phyloP scores from a whole-genome alignment of 2,888 invertebrate species.

The Penaeus monodon region DNA sequence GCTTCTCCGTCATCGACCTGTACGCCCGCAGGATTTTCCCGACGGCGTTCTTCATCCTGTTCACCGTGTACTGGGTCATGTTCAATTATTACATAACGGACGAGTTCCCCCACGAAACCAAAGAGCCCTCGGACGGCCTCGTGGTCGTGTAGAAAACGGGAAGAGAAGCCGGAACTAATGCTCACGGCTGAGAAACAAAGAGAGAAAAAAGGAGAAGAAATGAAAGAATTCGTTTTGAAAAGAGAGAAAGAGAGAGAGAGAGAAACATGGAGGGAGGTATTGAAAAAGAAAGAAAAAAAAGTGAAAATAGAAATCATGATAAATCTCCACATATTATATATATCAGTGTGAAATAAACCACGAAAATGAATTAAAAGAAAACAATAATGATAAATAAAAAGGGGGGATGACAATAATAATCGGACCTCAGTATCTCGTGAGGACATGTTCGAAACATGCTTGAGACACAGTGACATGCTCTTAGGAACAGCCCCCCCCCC shows the following conservation, averaged over 20 bases:
- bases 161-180: background rate
- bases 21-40: constrained; percentile 64
- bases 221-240: background rate
- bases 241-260: background rate
- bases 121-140: constrained; percentile 21
- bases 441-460: too few species aligned
- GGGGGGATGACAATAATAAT: too few species aligned
- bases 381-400: too few species aligned
- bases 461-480: too few species aligned
- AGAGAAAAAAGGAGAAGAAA: background rate
- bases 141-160: constrained; percentile 7
- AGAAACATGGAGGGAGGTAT: too few species aligned
- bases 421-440: too few species aligned
- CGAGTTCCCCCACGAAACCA: constrained; percentile 60
- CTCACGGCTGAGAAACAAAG: background rate
- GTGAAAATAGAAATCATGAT: too few species aligned
- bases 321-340: too few species aligned
- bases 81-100: constrained; percentile 65
- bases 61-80: constrained; percentile 63
- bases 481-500: too few species aligned
- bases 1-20: constrained; percentile 64
- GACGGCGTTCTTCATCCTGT: constrained; percentile 59
- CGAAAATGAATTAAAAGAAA: too few species aligned
- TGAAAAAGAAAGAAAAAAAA: too few species aligned
- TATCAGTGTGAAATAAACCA: too few species aligned